phyloP scores from a whole-genome alignment of 2,797 vertebrate genomes.

The Orestias chungarensis region DNA sequence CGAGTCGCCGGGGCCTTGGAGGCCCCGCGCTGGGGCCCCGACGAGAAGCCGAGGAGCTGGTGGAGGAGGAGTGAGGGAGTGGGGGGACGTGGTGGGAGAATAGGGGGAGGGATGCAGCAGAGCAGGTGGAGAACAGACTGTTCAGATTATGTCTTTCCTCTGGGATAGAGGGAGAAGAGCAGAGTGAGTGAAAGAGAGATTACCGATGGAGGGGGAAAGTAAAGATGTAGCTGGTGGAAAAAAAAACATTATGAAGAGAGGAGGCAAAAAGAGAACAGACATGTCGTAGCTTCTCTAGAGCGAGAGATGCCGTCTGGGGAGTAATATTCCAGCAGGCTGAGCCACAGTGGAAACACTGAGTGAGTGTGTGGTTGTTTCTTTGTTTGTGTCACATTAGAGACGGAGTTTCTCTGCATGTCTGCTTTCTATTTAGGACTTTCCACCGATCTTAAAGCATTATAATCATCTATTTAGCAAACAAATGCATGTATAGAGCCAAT shows the following conservation, averaged over 20 bases:
- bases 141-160: constrained; percentile 77
- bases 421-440: constrained; percentile 1
- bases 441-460: constrained; percentile 6
- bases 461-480: neutral
- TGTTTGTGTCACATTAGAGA: constrained; percentile 50
- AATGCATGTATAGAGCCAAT: neutral
- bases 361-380: constrained; percentile 51
- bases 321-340: constrained; percentile 58
- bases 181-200: constrained; percentile 48
- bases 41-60: constrained; percentile 39
- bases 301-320: constrained; percentile 55
- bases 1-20: constrained; percentile 51
- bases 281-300: constrained; percentile 71
- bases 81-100: constrained; percentile 30
- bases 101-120: constrained; percentile 48
- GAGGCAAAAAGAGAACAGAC: constrained; percentile 67
- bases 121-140: constrained; percentile 80
- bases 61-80: constrained; percentile 6
- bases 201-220: constrained; percentile 46
- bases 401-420: constrained; percentile 30
- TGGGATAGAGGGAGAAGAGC: constrained; percentile 59
- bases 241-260: constrained; percentile 35
- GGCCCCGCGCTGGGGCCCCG: constrained; percentile 38
- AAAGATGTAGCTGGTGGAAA: constrained; percentile 44
- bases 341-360: constrained; percentile 67